phyloP scores from a whole-genome alignment of 2,888 invertebrate species.

The Chymomyza amoena region DNA sequence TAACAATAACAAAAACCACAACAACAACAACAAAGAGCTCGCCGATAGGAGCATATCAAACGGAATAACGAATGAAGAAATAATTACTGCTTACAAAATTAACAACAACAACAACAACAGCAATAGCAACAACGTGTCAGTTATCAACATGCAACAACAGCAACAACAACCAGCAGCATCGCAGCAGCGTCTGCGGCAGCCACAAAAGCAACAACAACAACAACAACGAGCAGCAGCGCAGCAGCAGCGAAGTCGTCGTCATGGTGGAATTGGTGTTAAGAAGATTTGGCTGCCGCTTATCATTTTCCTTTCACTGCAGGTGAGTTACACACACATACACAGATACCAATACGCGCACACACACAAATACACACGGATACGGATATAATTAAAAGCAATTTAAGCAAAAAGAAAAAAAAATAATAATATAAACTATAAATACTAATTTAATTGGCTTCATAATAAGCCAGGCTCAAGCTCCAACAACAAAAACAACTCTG shows the following conservation, averaged over 20 bases:
- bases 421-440: not conserved
- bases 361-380: not conserved
- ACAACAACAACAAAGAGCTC: not conserved
- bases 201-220: slow-evolving; percentile 19
- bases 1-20: slow-evolving; percentile 20
- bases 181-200: slow-evolving; percentile 10
- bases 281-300: slow-evolving; percentile 76
- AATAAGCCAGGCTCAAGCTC: not conserved
- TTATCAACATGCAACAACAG: slow-evolving; percentile 20
- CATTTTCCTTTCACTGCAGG: slow-evolving; percentile 77
- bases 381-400: slow-evolving; percentile 47
- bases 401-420: not conserved
- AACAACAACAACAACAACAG: slow-evolving; percentile 26
- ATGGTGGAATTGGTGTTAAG: slow-evolving; percentile 67
- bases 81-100: slow-evolving; percentile 23
- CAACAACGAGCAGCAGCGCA: too few relatives aligned
- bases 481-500: too few relatives aligned
- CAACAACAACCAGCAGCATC: slow-evolving; percentile 12
- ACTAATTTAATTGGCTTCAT: slow-evolving; percentile 4
- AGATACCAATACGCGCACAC: slow-evolving; percentile 8
- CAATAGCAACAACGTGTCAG: slow-evolving; percentile 6
- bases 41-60: not conserved
- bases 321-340: slow-evolving; percentile 48
- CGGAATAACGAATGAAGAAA: not conserved
- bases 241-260: slow-evolving; percentile 30